Evolutionary conservation across 2,888 invertebrate genomes (phyloP).

Genomic region (Cephus pygmeus): DNA sequence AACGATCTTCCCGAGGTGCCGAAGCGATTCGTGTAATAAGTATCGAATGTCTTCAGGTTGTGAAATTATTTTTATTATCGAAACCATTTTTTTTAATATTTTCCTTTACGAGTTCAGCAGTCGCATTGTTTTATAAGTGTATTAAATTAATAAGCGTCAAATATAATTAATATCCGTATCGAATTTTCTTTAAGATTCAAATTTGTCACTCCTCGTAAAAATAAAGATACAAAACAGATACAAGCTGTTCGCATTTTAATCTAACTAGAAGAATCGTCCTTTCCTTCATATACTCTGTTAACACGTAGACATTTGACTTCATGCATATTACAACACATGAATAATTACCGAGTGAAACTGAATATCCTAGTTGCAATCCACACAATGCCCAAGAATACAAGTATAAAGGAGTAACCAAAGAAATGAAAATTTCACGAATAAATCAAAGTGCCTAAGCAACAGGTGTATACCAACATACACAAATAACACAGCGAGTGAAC

Average conservation of each 20-base stretch:
- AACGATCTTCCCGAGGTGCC: background rate
- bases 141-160: background rate
- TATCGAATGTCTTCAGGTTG: background rate
- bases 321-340: conserved; percentile 6
- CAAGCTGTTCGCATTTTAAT: background rate
- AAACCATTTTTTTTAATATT: background rate
- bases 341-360: conserved; percentile 11
- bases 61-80: too few species aligned
- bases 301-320: background rate
- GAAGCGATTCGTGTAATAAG: background rate
- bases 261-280: background rate
- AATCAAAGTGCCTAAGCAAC: conserved; percentile 6
- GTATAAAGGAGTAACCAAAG: conserved; percentile 3
- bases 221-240: background rate
- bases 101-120: background rate
- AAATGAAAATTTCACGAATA: conserved; percentile 14
- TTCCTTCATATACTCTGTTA: background rate
- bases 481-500: background rate
- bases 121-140: background rate
- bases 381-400: conserved; percentile 2
- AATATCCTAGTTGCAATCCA: conserved; percentile 21
- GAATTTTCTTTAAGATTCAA: background rate
- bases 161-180: background rate
- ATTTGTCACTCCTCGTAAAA: background rate
- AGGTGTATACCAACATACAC: conserved; percentile 11